These are phyloP conservation scores for Chrysomela aeneicollis DNA, from an alignment of 2,888 invertebrate genomes.

Conservation along the genomic window DNA sequence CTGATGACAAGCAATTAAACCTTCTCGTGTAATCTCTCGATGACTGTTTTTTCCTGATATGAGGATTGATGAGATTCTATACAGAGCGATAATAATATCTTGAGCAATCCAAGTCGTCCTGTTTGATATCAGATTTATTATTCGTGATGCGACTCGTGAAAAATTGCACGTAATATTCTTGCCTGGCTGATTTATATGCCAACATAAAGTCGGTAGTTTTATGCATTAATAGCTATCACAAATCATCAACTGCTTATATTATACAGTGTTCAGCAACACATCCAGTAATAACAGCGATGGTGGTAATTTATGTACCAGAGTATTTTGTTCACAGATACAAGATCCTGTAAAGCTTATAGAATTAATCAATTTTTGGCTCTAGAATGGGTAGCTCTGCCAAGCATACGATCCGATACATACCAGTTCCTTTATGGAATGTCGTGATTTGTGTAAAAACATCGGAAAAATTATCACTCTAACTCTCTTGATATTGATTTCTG, in stretches of 20 bases:
- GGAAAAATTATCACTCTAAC: no score
- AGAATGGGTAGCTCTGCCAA: no score
- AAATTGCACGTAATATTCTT: slow-evolving; percentile 33
- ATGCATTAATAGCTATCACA: slow-evolving; percentile 40
- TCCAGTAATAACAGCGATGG: slow-evolving; percentile 23
- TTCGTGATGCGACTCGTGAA: slow-evolving; percentile 30
- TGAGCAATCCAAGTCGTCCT: no score
- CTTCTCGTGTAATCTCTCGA: not conserved
- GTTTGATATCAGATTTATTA: slow-evolving; percentile 30
- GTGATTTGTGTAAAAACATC: no score
- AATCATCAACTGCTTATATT: slow-evolving; percentile 40
- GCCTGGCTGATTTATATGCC: slow-evolving; percentile 34
- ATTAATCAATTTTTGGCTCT: not conserved
- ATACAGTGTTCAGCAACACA: slow-evolving; percentile 26
- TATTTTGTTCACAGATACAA: slow-evolving; percentile 8
- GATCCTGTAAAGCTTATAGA: not conserved
- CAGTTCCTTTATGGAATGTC: no score
- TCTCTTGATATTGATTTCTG: no score
- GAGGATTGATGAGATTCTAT: not conserved
- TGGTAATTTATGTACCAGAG: slow-evolving; percentile 10
- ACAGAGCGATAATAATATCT: no score
- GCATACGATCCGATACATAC: no score
- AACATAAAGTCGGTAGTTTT: slow-evolving; percentile 40
- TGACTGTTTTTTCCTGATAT: not conserved
- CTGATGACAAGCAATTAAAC: slow-evolving; percentile 31